Base-by-base conservation (phyloP, 2,888 invertebrate species). In the Druceiella hillmani region DNA sequence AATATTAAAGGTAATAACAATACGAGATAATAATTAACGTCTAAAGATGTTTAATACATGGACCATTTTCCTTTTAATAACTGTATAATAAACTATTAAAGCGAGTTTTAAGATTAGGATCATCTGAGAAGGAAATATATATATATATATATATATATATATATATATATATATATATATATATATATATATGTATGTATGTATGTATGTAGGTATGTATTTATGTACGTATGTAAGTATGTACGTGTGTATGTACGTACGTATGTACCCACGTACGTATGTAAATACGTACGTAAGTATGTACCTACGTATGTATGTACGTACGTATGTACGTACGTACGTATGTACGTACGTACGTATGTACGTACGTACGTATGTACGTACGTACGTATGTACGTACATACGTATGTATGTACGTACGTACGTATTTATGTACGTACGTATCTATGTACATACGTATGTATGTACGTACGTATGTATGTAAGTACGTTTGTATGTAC, bases 201-300 rank as follows among this genome's bases (percentile, higher is more conserved):
- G n/a, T n/a, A 20, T 20, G 6, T 20, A 7, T 20, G 6, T 20
- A 20, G n/a, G 22, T 20, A 20, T 6, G n/a, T 20, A 20, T 20
- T 20, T 20, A 20, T 20, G 22, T 20, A 20, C n/a, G 22, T 20
- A 20, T 20, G n/a, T 20, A 20, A 20, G n/a, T 20, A 20, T 20
- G n/a, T 7, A 20, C n/a, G n/a, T 20, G n/a, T 20, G n/a, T 20
- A 20, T 20, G n/a, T 20, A 20, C n/a, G n/a, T 20, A 20, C n/a
- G n/a, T 20, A 20, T 20, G n/a, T 20, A 20, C n/a, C 6, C n/a
- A 20, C n/a, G n/a, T 20, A 20, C n/a, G n/a, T 20, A 20, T 20
- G n/a, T 20, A 20, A 7, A 20, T 20, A 20, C n/a, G n/a, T 20
- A 20, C n/a, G n/a, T 20, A 20, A 7, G n/a, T 20, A 20, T 20